Base-by-base conservation (phyloP, 2,888 invertebrate genomes). In the Archaeoteleia sp. region DNA sequence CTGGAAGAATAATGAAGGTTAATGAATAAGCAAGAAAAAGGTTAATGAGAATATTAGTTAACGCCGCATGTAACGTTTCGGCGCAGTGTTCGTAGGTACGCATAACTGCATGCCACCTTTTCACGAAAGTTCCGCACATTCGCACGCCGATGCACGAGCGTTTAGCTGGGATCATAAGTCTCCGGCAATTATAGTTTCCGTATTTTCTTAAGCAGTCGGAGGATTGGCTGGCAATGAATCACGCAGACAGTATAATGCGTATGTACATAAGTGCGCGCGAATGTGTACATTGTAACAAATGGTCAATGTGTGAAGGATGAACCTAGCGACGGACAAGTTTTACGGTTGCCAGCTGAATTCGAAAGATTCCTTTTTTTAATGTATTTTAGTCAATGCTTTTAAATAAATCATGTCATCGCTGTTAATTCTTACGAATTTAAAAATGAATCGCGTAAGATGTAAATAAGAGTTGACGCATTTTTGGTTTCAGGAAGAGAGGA, bases 101-200 rank as follows among this genome's bases (percentile, higher is more conserved):
- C 39, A 58, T 65, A 53, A 48, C 57, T 54, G 39, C 65, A 60
- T 63, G 63, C 58, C 49, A 45, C 62, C 61, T 66, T 68, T 66
- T 68, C 60, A 57, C 68, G 48, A 65, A 71, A 62, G 65, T 67
- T 71, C 57, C 42, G 51, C 17, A 35, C 53, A 45, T 61, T 61
- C 68, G 68, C 71, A 66, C 58, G 61, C 67, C 61, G 66, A 60
- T 40, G 55, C 48, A 53, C 51, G 49, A 54, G 62, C 63, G 48
- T 63, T 71, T 45, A 65, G 46, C 66, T 70, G 58, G 71, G 75
- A 76, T 81, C 82, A 78, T 80, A 82, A 80, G 78, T 82, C 80
- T 79, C 78, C 72, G 73, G 75, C 81, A 83, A 83, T 83, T 81
- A 82, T 74, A 78, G 78, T 82, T 81, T 80, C 78, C 78, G 75